Percentiles rank a stretch among this genome's conserved stretches.
These are phyloP conservation scores for Heliconius nattereri DNA, from an alignment of 1,140 invertebrate genomes.

Conservation along the genomic window DNA sequence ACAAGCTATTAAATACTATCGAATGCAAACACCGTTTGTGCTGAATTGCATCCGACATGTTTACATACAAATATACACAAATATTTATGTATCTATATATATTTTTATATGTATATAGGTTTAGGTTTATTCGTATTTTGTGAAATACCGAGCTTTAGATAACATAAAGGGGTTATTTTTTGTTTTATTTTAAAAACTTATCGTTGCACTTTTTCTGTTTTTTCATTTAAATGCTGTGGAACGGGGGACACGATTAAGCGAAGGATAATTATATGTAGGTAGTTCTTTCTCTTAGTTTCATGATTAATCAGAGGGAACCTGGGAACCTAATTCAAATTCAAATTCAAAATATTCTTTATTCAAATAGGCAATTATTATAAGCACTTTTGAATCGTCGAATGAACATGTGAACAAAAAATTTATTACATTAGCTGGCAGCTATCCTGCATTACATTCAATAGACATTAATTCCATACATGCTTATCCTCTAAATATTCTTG, in stretches of 20 bases:
- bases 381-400: no score
- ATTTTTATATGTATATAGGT: background rate
- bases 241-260: background rate
- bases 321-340: no score
- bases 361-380: no score
- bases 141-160: background rate
- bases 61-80: conserved; percentile 3
- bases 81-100: background rate
- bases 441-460: no score
- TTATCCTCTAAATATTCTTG: no score
- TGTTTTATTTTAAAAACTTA: background rate
- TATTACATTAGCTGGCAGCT: no score
- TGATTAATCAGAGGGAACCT: no score
- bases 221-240: background rate
- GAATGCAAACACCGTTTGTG: conserved; percentile 23
- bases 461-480: no score
- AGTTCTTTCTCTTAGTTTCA: background rate
- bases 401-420: no score
- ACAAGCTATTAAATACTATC: conserved; percentile 15
- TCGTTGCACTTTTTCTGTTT: background rate
- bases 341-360: no score
- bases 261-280: background rate
- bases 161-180: conserved; percentile 12
- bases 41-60: conserved; percentile 18
- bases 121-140: background rate